Percentiles rank a stretch among this genome's conserved stretches.
Conservation (phyloP, 1,140 invertebrate species). For the Arion vulgaris region DNA sequence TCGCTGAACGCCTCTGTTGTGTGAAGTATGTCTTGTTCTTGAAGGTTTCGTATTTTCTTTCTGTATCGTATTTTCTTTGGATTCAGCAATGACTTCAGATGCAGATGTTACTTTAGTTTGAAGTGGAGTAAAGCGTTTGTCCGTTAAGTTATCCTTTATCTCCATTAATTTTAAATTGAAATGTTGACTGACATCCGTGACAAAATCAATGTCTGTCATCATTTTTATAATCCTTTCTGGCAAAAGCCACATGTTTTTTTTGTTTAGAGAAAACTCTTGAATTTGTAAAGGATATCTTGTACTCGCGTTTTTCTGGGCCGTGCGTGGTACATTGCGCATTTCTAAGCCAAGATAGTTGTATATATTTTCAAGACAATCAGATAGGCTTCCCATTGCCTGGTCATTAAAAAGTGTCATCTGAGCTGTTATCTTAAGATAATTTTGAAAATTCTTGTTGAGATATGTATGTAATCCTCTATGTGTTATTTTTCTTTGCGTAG, state of each 20-base stretch:
- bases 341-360: not conserved
- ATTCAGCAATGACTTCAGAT: not conserved
- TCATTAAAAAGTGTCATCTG: not conserved
- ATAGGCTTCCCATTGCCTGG: not conserved
- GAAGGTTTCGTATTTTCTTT: not conserved
- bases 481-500: no score
- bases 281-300: not conserved
- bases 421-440: not conserved
- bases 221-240: not conserved
- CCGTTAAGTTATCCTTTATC: not conserved
- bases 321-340: not conserved
- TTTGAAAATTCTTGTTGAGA: not conserved
- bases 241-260: not conserved
- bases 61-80: not conserved
- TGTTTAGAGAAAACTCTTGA: not conserved
- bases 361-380: not conserved
- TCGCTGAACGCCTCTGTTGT: not conserved
- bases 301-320: not conserved
- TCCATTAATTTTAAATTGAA: not conserved
- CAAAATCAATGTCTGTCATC: constrained; percentile 6
- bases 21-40: not conserved
- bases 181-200: not conserved
- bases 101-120: not conserved
- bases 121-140: no score
- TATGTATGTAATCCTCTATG: not conserved